Evolutionary conservation across 2,113 vertebrate species (phyloP), one percentile per base, ranked within the genome.

Genomic region (Agelaius phoeniceus): DNA sequence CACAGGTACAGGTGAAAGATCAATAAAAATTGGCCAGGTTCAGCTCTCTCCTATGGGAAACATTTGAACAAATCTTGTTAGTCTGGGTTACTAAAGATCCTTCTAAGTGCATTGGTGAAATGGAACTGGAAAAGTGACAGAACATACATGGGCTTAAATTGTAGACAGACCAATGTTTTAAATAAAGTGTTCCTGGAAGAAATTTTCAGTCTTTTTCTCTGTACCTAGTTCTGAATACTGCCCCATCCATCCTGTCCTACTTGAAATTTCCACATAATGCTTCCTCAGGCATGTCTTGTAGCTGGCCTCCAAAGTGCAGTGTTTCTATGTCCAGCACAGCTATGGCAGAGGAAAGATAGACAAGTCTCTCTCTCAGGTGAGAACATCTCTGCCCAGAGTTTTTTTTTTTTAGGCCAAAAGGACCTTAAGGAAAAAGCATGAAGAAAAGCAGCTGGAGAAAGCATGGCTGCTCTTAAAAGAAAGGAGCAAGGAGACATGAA

Each of bases 1-100:
- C 69, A 63, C 37, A 89, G 84, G 55, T 59, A 75, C 13, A 91
- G 91, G 66, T 94, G 89, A 84, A 93, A 90, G 75, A 74, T 88
- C 73, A 89, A 17, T n/a, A 89, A 67, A 78, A 72, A 30, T 52
- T 90, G 69, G 44, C 52, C 76, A 87, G 61, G 41, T 89, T 94
- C 65, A 68, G 17, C 33, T 80, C 33, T 68, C 35, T 72, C 39
- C 55, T 77, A 16, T 84, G 89, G 69, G 93, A 91, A 93, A 91
- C 30, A 22, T 83, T 68, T 84, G 48, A 91, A 79, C 5, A 91
- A 92, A 52, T 87, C 57, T 80, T 81, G 23, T 72, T 68, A 35
- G 15, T 78, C 31, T 81, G 33, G 15, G 22, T 67, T 84, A 44
- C 62, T 95, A 59, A 78, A 75, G 43, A 68, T 44, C 39, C 20